A percentile compares a stretch with the other conserved stretches of the same genome.
Conservation (phyloP, 2,888 invertebrate species). For the Stenchaetothrips biformis region DNA sequence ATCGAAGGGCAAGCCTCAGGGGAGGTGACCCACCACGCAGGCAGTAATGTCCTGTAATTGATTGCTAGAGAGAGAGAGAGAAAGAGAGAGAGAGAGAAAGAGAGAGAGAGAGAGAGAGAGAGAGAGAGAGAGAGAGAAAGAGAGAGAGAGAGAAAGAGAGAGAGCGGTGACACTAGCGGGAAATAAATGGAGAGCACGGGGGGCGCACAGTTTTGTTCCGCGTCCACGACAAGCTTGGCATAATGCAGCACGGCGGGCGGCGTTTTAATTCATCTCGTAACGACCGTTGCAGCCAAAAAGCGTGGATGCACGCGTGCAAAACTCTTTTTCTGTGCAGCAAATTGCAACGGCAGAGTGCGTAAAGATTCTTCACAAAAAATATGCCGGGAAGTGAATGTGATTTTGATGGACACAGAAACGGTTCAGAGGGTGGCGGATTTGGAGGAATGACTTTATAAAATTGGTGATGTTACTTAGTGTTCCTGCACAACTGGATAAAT, state of each 20-base stretch:
- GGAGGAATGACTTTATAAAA: too few species aligned
- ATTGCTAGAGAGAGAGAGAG: constrained; percentile 6
- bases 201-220: background rate
- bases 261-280: background rate
- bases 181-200: background rate
- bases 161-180: background rate
- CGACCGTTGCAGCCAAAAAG: too few species aligned
- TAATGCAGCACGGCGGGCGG: background rate
- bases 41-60: background rate
- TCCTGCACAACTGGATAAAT: too few species aligned
- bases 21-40: background rate
- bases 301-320: too few species aligned
- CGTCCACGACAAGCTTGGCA: background rate
- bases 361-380: too few species aligned
- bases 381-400: too few species aligned
- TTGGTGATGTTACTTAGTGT: too few species aligned
- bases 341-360: too few species aligned
- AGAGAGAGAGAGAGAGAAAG: background rate
- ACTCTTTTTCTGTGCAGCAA: too few species aligned
- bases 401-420: too few species aligned
- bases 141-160: background rate
- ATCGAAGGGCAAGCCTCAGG: too few species aligned
- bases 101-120: background rate
- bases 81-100: background rate
- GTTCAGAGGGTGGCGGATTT: too few species aligned